These are phyloP conservation scores for Caenorhabditis sulstoni DNA, from an alignment of 2,888 invertebrate genomes.

Conservation along the genomic window DNA sequence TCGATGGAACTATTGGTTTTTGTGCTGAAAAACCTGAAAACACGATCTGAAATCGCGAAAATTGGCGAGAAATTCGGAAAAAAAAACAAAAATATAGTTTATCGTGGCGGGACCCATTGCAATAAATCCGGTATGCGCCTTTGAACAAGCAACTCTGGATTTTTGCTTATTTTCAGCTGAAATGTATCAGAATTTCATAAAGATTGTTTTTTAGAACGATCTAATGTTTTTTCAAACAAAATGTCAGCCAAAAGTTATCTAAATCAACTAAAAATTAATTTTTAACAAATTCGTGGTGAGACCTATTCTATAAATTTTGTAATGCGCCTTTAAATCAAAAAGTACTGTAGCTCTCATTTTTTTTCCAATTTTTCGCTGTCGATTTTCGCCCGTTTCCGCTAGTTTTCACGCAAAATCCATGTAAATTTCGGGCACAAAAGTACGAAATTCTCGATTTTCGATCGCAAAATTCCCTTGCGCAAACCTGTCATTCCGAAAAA, in stretches of 20 bases:
- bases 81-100: neutral
- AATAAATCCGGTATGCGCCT: conserved; percentile 4
- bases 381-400: neutral
- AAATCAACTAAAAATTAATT: too few relatives aligned
- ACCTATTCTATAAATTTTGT: neutral
- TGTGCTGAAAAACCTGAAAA: too few relatives aligned
- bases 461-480: neutral
- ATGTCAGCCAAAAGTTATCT: too few relatives aligned
- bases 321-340: conserved; percentile 11
- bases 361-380: neutral
- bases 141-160: neutral
- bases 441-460: neutral
- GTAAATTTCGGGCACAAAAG: conserved; percentile 6
- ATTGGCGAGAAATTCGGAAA: too few relatives aligned
- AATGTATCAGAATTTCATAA: too few relatives aligned
- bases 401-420: neutral
- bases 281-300: neutral
- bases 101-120: neutral
- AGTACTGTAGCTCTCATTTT: neutral
- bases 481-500: conserved; percentile 5
- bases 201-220: too few relatives aligned
- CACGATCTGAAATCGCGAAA: too few relatives aligned
- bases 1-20: too few relatives aligned
- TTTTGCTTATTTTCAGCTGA: too few relatives aligned
- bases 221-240: too few relatives aligned